phyloP scores from a whole-genome alignment of 2,888 invertebrate genomes.

The Phaedon cochleariae region DNA sequence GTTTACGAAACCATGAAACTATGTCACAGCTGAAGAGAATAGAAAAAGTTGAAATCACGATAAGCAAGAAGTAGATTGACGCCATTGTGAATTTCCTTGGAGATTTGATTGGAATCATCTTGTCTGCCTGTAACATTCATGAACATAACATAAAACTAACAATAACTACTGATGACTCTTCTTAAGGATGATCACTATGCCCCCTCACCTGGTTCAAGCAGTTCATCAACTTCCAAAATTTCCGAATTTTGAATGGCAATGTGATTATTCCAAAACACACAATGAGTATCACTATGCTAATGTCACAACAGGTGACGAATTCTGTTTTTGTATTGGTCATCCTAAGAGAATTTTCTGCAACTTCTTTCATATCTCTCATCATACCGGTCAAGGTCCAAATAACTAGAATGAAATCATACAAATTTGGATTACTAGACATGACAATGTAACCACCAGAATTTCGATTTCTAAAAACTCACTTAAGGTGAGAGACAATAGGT shows the following conservation, averaged over 20 bases:
- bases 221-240: conserved; percentile 41
- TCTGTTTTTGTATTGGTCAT: conserved; percentile 43
- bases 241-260: conserved; percentile 42
- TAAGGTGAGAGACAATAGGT: conserved; percentile 37
- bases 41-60: conserved; percentile 16
- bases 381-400: conserved; percentile 40
- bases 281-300: conserved; percentile 40
- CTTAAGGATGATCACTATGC: too few species aligned
- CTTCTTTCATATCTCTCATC: conserved; percentile 43
- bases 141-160: background rate
- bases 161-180: too few species aligned
- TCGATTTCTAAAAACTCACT: conserved; percentile 42
- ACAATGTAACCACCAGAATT: too few species aligned
- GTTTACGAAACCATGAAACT: conserved; percentile 25
- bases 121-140: conserved; percentile 40
- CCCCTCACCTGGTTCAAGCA: conserved; percentile 42
- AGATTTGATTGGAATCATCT: conserved; percentile 36
- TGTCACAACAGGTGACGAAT: conserved; percentile 45
- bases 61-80: conserved; percentile 34
- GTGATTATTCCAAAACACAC: conserved; percentile 40
- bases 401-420: too few species aligned
- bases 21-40: conserved; percentile 40
- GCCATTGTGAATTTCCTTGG: conserved; percentile 25
- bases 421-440: too few species aligned
- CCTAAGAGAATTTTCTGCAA: conserved; percentile 37